Conservation (phyloP, 2,888 invertebrate species). For the Lordiphosa fenestrarum region DNA sequence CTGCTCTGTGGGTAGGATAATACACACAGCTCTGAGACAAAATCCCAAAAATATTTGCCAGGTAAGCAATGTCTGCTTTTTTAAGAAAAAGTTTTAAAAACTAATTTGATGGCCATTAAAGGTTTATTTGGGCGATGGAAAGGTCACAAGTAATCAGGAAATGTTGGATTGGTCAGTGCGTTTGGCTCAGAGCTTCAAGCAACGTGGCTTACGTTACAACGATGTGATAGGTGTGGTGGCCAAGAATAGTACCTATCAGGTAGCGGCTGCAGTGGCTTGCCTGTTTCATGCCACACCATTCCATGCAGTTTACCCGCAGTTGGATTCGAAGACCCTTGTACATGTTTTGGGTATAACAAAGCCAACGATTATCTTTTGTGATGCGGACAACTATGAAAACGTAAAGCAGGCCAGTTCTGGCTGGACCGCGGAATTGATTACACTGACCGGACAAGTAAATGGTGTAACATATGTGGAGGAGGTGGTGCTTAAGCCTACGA, state of each 20-base stretch:
- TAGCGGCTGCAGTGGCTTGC: constrained; percentile 46
- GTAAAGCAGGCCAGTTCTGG: constrained; percentile 29
- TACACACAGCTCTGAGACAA: constrained; percentile 23
- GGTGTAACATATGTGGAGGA: constrained; percentile 29
- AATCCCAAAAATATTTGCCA: constrained; percentile 38
- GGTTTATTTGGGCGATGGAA: constrained; percentile 14
- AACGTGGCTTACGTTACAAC: constrained; percentile 38
- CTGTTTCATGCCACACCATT: constrained; percentile 48
- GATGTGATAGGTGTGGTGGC: constrained; percentile 56
- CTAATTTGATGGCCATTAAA: too few relatives aligned
- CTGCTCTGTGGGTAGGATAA: constrained; percentile 36
- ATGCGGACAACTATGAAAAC: constrained; percentile 31
- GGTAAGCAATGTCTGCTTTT: neutral
- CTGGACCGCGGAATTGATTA: constrained; percentile 28
- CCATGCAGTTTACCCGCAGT: constrained; percentile 46
- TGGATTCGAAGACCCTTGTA: constrained; percentile 25
- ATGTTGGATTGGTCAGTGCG: constrained; percentile 34
- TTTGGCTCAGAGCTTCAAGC: constrained; percentile 37
- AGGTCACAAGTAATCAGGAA: constrained; percentile 11
- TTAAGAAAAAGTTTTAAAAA: too few relatives aligned
- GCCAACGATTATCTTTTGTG: constrained; percentile 57
- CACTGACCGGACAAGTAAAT: constrained; percentile 16
- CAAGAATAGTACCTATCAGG: constrained; percentile 41
- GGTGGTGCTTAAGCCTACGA: constrained; percentile 19
- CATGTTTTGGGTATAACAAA: constrained; percentile 41